A percentile compares a stretch with the other conserved stretches of the same genome.
Conservation (phyloP, 2,113 vertebrate genomes). For the Crotalus viridis region DNA sequence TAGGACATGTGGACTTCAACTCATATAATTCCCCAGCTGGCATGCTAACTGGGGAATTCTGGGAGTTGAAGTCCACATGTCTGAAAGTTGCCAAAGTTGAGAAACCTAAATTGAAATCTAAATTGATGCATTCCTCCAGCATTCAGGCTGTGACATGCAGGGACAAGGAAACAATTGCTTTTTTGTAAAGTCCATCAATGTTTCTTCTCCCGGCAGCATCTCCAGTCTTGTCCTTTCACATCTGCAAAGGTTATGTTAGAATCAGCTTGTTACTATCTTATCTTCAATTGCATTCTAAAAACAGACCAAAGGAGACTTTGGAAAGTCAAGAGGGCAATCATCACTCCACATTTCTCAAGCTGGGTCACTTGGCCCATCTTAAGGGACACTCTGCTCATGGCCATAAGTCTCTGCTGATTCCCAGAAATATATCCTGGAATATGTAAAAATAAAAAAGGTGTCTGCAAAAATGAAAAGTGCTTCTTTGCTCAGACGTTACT, state of each 20-base stretch:
- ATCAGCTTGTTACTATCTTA: conserved; percentile 51
- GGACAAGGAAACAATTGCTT: background rate
- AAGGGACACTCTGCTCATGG: background rate
- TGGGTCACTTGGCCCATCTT: conserved; percentile 29
- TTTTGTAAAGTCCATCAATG: background rate
- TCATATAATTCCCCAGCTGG: background rate
- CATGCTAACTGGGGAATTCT: background rate
- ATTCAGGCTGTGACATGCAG: conserved; percentile 9
- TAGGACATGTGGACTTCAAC: background rate
- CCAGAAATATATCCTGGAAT: conserved; percentile 33
- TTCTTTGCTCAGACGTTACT: conserved; percentile 15
- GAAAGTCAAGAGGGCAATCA: conserved; percentile 42
- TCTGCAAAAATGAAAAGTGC: conserved; percentile 55
- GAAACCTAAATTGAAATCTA: background rate
- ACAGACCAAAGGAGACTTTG: conserved; percentile 59
- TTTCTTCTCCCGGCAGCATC: conserved; percentile 14
- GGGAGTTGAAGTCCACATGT: background rate
- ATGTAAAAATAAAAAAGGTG: conserved; percentile 42
- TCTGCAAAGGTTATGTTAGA: background rate
- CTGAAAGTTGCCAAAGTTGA: background rate
- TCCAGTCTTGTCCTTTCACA: conserved; percentile 28
- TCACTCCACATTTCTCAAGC: conserved; percentile 40
- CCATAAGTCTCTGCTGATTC: conserved; percentile 10
- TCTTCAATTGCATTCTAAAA: conserved; percentile 72
- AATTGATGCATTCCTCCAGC: background rate